Evolutionary conservation across 2,113 vertebrate species (phyloP).

Genomic region (Sitta europaea): DNA sequence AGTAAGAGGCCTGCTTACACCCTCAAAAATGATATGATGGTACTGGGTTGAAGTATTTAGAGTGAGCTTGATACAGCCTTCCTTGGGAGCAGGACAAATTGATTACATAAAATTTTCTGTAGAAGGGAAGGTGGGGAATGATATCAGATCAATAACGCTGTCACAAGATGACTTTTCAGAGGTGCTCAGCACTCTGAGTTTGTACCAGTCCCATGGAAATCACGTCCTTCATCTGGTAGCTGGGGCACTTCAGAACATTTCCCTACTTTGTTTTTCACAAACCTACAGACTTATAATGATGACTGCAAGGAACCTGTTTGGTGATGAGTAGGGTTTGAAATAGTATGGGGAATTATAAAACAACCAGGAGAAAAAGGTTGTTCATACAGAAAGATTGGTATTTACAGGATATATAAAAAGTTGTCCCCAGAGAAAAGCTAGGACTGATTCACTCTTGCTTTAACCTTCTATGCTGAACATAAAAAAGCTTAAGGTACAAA

Average conservation of each 20-base stretch:
- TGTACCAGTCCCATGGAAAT: background rate
- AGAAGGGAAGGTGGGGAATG: background rate
- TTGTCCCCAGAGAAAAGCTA: conserved; percentile 76
- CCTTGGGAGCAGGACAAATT: background rate
- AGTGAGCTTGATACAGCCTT: background rate
- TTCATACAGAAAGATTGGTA: background rate
- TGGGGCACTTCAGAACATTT: background rate
- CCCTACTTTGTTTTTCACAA: background rate
- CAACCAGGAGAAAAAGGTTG: background rate
- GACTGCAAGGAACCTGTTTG: background rate
- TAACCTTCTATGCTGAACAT: conserved; percentile 88
- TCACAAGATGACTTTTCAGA: background rate
- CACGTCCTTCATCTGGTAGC: background rate
- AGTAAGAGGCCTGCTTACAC: background rate
- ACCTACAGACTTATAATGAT: background rate
- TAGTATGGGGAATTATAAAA: background rate
- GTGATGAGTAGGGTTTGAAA: background rate
- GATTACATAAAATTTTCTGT: background rate
- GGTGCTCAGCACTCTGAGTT: background rate
- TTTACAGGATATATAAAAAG: conserved; percentile 31
- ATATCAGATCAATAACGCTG: background rate
- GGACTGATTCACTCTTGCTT: conserved; percentile 80
- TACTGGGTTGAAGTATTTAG: background rate
- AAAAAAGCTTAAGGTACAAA: conserved; percentile 83
- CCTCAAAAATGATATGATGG: background rate